phyloP scores from a whole-genome alignment of 2,113 vertebrate species.

The Pteropus alecto region DNA sequence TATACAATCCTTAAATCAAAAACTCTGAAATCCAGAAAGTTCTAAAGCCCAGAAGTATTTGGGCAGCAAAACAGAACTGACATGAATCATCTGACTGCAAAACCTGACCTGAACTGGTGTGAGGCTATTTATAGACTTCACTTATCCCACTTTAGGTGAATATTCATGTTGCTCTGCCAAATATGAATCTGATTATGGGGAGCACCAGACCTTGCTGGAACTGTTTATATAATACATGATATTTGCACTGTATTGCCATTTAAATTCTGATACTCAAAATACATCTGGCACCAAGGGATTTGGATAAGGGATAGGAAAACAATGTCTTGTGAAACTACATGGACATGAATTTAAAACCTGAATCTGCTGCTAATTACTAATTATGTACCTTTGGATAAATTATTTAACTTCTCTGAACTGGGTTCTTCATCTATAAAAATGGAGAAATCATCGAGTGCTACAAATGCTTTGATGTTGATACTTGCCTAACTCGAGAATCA shows the following conservation, averaged over 20 bases:
- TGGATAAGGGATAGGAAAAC: background rate
- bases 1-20: background rate
- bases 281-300: background rate
- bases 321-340: background rate
- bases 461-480: background rate
- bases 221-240: constrained; percentile 40
- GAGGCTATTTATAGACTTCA: constrained; percentile 23
- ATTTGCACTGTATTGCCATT: constrained; percentile 9
- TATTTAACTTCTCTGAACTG: background rate
- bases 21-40: background rate
- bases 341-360: background rate
- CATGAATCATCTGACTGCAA: constrained; percentile 41
- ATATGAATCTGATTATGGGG: constrained; percentile 27
- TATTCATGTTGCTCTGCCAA: constrained; percentile 47
- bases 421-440: background rate
- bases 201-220: background rate
- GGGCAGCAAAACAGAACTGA: background rate
- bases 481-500: background rate
- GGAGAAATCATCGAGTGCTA: background rate
- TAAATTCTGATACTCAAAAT: constrained; percentile 40
- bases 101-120: background rate
- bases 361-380: background rate
- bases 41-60: background rate
- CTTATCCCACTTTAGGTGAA: background rate
- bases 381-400: background rate